A percentile compares a stretch with the other conserved stretches of the same genome.
Evolutionary conservation across 1,140 invertebrate genomes (phyloP).

Genomic region (Aethina tumida): DNA sequence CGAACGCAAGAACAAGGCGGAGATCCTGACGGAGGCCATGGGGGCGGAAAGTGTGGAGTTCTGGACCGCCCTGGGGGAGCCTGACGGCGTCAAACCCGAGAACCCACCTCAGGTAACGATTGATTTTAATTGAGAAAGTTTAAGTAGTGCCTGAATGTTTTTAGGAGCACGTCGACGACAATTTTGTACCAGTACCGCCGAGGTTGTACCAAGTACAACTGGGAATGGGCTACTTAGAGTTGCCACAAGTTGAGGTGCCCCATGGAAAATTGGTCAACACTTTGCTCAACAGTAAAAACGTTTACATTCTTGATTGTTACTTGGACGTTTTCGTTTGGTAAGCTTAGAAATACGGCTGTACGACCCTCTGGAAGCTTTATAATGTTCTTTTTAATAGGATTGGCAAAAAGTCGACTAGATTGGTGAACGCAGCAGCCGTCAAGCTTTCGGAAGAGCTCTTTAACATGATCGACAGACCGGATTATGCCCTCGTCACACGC

Average conservation of each 20-base stretch:
- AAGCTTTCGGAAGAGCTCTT: conserved; percentile 94
- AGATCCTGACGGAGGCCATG: conserved; percentile 78
- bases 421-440: conserved; percentile 91
- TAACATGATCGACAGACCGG: conserved; percentile 81
- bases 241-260: conserved; percentile 88
- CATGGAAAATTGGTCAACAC: conserved; percentile 63
- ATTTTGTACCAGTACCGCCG: conserved; percentile 67
- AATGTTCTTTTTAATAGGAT: conserved; percentile 53
- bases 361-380: background rate
- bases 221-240: conserved; percentile 96
- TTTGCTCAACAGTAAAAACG: conserved; percentile 83
- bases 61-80: conserved; percentile 60
- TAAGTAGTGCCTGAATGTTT: conserved; percentile 12
- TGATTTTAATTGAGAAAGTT: background rate
- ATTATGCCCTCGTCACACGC: conserved; percentile 80
- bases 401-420: conserved; percentile 92
- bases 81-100: conserved; percentile 32
- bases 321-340: conserved; percentile 97
- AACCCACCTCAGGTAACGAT: conserved; percentile 21
- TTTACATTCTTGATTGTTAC: conserved; percentile 95
- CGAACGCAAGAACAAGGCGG: conserved; percentile 90
- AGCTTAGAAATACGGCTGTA: too few species aligned
- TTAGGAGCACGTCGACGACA: conserved; percentile 71
- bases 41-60: conserved; percentile 77
- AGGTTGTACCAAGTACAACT: conserved; percentile 89